phyloP scores from a whole-genome alignment of 2,888 invertebrate species.

The Hofmannophila pseudospretella region DNA sequence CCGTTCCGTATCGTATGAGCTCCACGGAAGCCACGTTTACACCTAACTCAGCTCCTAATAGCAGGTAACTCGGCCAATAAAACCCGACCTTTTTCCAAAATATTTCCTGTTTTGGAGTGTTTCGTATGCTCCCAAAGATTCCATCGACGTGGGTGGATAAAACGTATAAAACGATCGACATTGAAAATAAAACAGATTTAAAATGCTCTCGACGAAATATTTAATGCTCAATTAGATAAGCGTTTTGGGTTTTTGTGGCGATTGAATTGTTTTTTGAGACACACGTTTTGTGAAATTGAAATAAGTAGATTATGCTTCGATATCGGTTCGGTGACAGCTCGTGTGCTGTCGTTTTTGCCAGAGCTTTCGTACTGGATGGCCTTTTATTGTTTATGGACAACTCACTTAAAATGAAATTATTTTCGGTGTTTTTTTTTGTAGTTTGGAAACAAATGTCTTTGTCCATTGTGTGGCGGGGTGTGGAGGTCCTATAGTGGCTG shows the following conservation, averaged over 20 bases:
- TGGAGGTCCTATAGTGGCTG: conserved; percentile 40
- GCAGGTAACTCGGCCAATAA: conserved; percentile 74
- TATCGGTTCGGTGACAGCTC: conserved; percentile 26
- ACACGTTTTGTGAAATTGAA: conserved; percentile 57
- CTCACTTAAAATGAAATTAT: conserved; percentile 63
- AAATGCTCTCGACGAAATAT: conserved; percentile 74
- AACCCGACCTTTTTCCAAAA: conserved; percentile 66
- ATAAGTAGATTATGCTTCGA: conserved; percentile 38
- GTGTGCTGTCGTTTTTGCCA: conserved; percentile 40
- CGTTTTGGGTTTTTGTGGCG: conserved; percentile 71
- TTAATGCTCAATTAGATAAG: conserved; percentile 77
- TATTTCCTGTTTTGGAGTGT: conserved; percentile 73
- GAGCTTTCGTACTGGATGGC: conserved; percentile 28
- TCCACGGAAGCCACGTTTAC: conserved; percentile 73
- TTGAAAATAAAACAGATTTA: conserved; percentile 71
- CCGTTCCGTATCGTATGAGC: conserved; percentile 20
- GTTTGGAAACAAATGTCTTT: conserved; percentile 73
- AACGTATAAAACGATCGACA: conserved; percentile 67
- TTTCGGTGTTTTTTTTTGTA: conserved; percentile 61
- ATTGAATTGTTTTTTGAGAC: conserved; percentile 68
- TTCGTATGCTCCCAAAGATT: conserved; percentile 60
- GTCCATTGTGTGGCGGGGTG: conserved; percentile 62
- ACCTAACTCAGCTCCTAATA: conserved; percentile 73
- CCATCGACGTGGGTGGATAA: conserved; percentile 73
- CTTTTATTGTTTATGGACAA: conserved; percentile 56